Conservation (phyloP, 1,140 invertebrate genomes). For the Diachasma alloeum region DNA sequence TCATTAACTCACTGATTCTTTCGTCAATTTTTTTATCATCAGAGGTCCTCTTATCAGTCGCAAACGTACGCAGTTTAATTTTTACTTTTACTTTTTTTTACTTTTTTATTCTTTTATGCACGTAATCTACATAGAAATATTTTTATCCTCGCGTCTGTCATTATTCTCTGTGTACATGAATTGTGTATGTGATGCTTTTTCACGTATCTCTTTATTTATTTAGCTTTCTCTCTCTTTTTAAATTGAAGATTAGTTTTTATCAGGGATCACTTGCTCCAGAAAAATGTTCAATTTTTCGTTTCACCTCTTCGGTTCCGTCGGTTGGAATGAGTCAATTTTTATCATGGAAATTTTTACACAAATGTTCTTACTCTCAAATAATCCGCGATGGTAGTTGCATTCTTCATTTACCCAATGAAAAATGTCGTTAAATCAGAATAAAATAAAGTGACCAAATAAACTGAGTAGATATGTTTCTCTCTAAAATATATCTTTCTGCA, state of each 20-base stretch:
- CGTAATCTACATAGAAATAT: constrained; percentile 24
- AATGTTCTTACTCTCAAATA: too few species aligned
- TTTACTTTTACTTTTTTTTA: background rate
- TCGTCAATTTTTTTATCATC: too few species aligned
- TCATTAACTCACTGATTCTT: background rate
- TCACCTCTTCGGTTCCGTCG: background rate
- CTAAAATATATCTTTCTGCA: constrained; percentile 48
- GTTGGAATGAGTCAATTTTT: background rate
- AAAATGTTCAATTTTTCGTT: background rate
- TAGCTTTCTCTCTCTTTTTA: constrained; percentile 13
- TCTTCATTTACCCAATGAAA: constrained; percentile 3
- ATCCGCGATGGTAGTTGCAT: constrained; percentile 11
- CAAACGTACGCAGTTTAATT: constrained; percentile 34
- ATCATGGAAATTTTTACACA: too few species aligned
- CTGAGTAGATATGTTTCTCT: constrained; percentile 51
- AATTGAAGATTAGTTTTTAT: constrained; percentile 43
- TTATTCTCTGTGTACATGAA: constrained; percentile 6
- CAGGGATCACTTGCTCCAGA: constrained; percentile 22
- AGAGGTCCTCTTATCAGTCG: constrained; percentile 32
- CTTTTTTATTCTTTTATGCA: constrained; percentile 11
- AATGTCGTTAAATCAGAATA: constrained; percentile 30
- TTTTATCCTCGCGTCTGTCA: constrained; percentile 5
- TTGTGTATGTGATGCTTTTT: constrained; percentile 12
- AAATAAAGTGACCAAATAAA: constrained; percentile 32
- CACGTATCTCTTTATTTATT: background rate